phyloP scores from a whole-genome alignment of 2,888 invertebrate genomes.

The Ferdinandea cuprea region DNA sequence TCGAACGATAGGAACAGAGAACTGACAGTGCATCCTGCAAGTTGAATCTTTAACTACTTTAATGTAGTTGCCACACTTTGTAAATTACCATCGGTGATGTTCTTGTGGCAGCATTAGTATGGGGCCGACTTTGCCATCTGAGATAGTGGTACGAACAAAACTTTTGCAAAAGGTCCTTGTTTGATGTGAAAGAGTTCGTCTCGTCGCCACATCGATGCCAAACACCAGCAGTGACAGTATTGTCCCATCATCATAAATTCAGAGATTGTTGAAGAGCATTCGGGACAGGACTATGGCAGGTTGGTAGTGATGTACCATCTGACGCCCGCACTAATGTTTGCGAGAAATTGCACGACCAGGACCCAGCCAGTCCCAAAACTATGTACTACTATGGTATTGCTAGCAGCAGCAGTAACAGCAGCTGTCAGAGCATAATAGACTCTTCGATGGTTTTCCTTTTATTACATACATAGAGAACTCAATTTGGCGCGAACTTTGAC shows the following conservation, averaged over 20 bases:
- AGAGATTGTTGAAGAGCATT: slow-evolving; percentile 47
- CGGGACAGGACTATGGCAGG: slow-evolving; percentile 25
- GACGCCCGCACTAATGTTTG: slow-evolving; percentile 38
- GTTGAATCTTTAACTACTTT: slow-evolving; percentile 25
- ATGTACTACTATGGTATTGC: neutral
- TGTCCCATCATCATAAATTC: slow-evolving; percentile 71
- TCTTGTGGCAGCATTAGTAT: slow-evolving; percentile 43
- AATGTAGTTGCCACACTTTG: slow-evolving; percentile 59
- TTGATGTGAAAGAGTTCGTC: slow-evolving; percentile 44
- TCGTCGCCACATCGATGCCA: slow-evolving; percentile 23
- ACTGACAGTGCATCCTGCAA: slow-evolving; percentile 40
- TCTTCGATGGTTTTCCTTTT: slow-evolving; percentile 63
- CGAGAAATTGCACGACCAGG: slow-evolving; percentile 50
- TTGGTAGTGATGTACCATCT: slow-evolving; percentile 14
- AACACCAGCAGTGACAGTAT: slow-evolving; percentile 17
- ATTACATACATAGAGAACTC: slow-evolving; percentile 48
- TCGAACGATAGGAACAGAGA: neutral
- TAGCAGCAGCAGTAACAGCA: slow-evolving; percentile 37
- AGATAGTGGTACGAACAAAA: slow-evolving; percentile 26
- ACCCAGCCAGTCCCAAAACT: slow-evolving; percentile 3
- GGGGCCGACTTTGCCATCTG: slow-evolving; percentile 67
- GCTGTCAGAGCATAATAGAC: slow-evolving; percentile 63
- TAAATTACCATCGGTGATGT: slow-evolving; percentile 68
- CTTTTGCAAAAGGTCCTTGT: slow-evolving; percentile 34
- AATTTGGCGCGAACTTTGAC: slow-evolving; percentile 72